Evolutionary conservation across 2,888 invertebrate genomes (phyloP), one percentile per base, ranked within the genome.

Genomic region (Phengaris alcon): DNA sequence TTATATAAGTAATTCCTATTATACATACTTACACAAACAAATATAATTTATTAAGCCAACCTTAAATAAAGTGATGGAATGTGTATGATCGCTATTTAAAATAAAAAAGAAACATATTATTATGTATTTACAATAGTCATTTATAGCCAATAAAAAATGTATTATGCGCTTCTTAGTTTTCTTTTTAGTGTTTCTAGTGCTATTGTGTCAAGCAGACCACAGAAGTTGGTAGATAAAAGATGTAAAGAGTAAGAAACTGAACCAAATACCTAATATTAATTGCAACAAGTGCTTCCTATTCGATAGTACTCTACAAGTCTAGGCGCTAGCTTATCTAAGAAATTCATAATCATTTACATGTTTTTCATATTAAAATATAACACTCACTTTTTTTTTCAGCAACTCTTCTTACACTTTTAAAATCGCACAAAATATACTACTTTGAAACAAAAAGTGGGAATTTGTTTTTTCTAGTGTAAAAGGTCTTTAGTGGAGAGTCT

Each of bases 401-500:
- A 4, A 10, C 44, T 12, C 12, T 12, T 64, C 64, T 64, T 64
- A 64, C 44, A 64, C 35, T 64, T 52, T 9, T 52, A 10, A 64
- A 64, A 64, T 64, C 64, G 9, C 70, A 48, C 70, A 70, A 70
- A 48, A 51, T 51, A 64, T 6, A 44, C 64, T 35, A 35, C 64
- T 64, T 64, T 64, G 35, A 2, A 35, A 6, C 2, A 64, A 64
- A 64, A 15, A 15, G 35, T 35, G 64, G 15, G 12, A 44, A 15
- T 59, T 44, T 64, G 15, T 12, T n/a, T 22, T 72, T 52, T 3
- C 12, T 55, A 77, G 15, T 75, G 79, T 35, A 82, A 81, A 73
- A 87, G 81, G 77, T 88, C 88, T 76, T 81, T 83, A 64, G 88
- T 87, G 81, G 88, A 86, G 59, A 89, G 86, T 10, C 84, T 78